Evolutionary conservation across 2,888 invertebrate species (phyloP), one percentile per base, ranked within the genome.

Genomic region (Ferrisia virgata): DNA sequence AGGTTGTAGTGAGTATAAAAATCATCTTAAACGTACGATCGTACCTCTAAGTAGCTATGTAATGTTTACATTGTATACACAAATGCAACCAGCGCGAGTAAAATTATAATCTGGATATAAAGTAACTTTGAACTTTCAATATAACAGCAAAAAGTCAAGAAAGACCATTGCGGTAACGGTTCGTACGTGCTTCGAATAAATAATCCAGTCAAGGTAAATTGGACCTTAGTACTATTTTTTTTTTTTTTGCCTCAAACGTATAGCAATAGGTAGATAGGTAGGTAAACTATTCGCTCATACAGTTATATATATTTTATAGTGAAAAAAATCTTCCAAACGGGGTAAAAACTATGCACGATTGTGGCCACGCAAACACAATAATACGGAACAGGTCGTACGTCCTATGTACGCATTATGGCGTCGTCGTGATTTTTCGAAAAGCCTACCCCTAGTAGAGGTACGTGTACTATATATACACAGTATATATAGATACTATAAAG

Each of bases 141-240:
- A 76, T 76, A 76, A 36, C 72, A 76, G 36, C 18, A 25, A 11
- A 22, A 76, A 76, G 36, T 33, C 36, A 36, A 76, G 22, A 76
- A 76, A 76, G 36, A 76, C 72, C 72, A 76, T 76, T 76, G 72
- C 72, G 72, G 72, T 76, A 76, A 76, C 72, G 72, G 13, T 36
- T 33, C 33, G 18, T 28, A 76, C 72, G 72, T 76, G 72, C 33
- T 36, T 76, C 18, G 72, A 76, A 76, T 76, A 36, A 76, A 76
- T 76, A 76, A n/a, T 22, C 9, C n/a, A 25, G 36, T 15, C 22
- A 18, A 36, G 72, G 36, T 36, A 76, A 76, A 76, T 76, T 76
- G 72, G 18, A 36, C 18, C 72, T 76, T n/a, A n/a, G n/a, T n/a
- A n/a, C n/a, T n/a, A n/a, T n/a, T n/a, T 76, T 36, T 76, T 36